Evolutionary conservation across 2,888 invertebrate species (phyloP).

Genomic region (Hyalella azteca): DNA sequence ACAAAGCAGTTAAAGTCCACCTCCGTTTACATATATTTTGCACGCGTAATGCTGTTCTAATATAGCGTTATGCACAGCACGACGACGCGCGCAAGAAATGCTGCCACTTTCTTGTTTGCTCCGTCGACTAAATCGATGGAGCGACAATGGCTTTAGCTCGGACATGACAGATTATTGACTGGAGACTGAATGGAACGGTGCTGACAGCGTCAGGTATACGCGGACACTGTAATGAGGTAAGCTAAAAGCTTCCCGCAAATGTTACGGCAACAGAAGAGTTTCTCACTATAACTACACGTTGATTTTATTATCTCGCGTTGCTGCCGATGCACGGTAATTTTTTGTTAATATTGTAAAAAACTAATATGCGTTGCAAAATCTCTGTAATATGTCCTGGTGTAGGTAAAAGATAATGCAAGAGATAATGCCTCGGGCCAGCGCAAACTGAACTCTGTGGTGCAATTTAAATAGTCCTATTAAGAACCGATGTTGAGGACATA

Average conservation of each 20-base stretch:
- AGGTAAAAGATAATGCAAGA: too few relatives aligned
- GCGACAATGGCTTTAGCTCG: conserved; percentile 28
- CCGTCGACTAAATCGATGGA: conserved; percentile 30
- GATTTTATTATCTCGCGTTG: too few relatives aligned
- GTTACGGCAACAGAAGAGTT: background rate
- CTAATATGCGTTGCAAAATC: too few relatives aligned
- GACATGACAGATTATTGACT: conserved; percentile 28
- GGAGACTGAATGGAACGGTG: conserved; percentile 1
- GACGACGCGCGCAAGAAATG: background rate
- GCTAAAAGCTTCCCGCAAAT: background rate
- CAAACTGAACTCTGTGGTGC: too few relatives aligned
- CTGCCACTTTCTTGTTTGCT: conserved; percentile 16
- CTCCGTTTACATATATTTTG: too few relatives aligned
- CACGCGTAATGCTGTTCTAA: background rate
- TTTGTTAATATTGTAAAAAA: too few relatives aligned
- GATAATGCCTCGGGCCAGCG: too few relatives aligned
- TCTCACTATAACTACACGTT: background rate
- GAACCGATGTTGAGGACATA: too few relatives aligned
- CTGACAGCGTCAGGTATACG: conserved; percentile 23
- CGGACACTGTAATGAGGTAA: conserved; percentile 3
- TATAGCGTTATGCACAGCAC: background rate
- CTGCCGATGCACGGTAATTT: too few relatives aligned
- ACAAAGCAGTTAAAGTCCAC: too few relatives aligned
- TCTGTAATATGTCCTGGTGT: too few relatives aligned
- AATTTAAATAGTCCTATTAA: too few relatives aligned